These are phyloP conservation scores for Spodoptera picta DNA, from an alignment of 2,888 invertebrate genomes.

Conservation along the genomic window DNA sequence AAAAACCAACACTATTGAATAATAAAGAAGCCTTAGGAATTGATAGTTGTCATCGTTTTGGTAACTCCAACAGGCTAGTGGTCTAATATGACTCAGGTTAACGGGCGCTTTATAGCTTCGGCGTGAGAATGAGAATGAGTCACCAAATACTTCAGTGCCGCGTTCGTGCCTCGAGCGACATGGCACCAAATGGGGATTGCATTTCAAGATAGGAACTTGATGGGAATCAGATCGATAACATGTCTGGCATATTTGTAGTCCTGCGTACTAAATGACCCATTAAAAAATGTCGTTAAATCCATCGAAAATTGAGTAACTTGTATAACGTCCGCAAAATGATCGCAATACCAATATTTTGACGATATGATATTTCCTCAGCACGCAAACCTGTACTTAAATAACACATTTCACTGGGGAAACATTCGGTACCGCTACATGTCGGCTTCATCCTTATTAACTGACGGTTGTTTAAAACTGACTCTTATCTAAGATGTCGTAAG, in stretches of 20 bases:
- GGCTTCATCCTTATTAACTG: constrained; percentile 36
- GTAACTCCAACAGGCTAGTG: constrained; percentile 27
- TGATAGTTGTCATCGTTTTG: constrained; percentile 20
- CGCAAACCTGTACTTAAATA: constrained; percentile 64
- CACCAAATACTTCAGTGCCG: constrained; percentile 58
- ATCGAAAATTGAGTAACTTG: constrained; percentile 55
- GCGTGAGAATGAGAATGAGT: constrained; percentile 68
- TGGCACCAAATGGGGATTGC: constrained; percentile 74
- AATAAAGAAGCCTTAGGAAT: constrained; percentile 6
- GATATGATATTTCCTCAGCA: constrained; percentile 64
- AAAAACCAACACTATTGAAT: constrained; percentile 21
- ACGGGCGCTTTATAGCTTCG: constrained; percentile 53
- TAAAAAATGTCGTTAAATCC: constrained; percentile 49
- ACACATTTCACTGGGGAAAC: constrained; percentile 61
- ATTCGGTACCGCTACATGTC: constrained; percentile 47
- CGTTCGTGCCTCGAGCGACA: constrained; percentile 73
- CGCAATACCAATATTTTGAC: constrained; percentile 58
- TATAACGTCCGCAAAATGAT: constrained; percentile 54
- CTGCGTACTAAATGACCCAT: constrained; percentile 28
- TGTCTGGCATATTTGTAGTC: constrained; percentile 30
- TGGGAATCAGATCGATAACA: constrained; percentile 62
- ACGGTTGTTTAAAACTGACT: constrained; percentile 33
- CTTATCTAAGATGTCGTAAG: constrained; percentile 49
- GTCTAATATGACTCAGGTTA: constrained; percentile 52
- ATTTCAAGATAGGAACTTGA: constrained; percentile 68